Evolutionary conservation across 2,888 invertebrate genomes (phyloP).

Genomic region (Athalia circularis): DNA sequence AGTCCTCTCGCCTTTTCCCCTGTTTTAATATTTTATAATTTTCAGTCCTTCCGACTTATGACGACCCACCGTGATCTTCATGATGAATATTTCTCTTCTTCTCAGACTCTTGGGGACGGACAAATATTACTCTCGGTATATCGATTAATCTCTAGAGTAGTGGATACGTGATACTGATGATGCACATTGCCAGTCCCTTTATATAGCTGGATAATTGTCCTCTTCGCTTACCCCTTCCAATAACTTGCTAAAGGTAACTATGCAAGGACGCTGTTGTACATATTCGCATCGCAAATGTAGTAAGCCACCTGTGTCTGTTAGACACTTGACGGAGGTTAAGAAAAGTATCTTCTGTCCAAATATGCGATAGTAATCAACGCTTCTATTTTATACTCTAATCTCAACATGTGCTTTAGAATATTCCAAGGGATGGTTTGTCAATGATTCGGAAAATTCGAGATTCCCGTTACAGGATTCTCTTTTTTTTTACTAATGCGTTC

Average conservation of each 20-base stretch:
- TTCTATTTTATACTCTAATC: too few relatives aligned
- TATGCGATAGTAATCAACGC: too few relatives aligned
- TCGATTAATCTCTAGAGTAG: constrained; percentile 53
- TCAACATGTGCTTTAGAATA: too few relatives aligned
- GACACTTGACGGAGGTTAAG: neutral
- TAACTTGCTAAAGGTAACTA: constrained; percentile 28
- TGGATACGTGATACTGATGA: constrained; percentile 67
- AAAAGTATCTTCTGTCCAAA: neutral
- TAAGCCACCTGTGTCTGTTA: neutral
- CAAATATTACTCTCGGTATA: constrained; percentile 16
- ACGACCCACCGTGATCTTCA: constrained; percentile 70
- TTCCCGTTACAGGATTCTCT: too few relatives aligned
- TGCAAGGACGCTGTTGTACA: constrained; percentile 28
- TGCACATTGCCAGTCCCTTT: constrained; percentile 68
- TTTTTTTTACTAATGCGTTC: too few relatives aligned
- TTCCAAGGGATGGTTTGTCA: too few relatives aligned
- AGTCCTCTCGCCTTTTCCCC: constrained; percentile 24
- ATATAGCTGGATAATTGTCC: constrained; percentile 70
- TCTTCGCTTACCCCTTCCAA: constrained; percentile 60
- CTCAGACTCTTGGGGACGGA: neutral
- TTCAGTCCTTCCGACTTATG: neutral
- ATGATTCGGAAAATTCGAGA: too few relatives aligned
- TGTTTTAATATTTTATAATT: constrained; percentile 34
- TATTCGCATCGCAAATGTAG: constrained; percentile 21
- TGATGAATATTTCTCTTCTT: constrained; percentile 46